Percentiles rank a stretch among this genome's conserved stretches.
Conservation (phyloP, 1,140 invertebrate genomes). For the Pseudomyrmex pallidus region DNA sequence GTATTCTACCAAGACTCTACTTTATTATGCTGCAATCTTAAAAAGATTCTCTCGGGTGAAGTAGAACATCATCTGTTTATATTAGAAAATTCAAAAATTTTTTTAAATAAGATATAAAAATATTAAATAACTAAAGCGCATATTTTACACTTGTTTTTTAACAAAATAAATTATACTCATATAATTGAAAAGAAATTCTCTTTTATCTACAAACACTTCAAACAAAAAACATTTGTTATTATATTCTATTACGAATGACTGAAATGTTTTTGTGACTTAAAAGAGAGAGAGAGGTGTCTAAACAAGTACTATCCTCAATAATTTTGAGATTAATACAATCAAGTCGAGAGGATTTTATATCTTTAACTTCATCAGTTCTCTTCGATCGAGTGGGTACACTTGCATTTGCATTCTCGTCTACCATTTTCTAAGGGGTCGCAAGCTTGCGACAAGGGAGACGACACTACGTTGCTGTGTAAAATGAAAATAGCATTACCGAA, state of each 20-base stretch:
- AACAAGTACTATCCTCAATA: neutral
- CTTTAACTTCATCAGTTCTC: slow-evolving; percentile 7
- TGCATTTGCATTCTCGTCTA: slow-evolving; percentile 27
- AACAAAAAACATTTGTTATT: neutral
- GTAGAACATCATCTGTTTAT: neutral
- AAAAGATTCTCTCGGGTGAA: slow-evolving; percentile 35
- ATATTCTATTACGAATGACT: slow-evolving; percentile 7
- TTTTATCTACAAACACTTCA: neutral
- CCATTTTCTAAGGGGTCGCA: slow-evolving; percentile 3
- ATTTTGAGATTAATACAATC: slow-evolving; percentile 13
- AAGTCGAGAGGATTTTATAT: slow-evolving; percentile 6
- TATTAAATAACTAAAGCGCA: slow-evolving; percentile 10
- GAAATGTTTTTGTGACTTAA: neutral
- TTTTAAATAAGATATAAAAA: neutral
- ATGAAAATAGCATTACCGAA: slow-evolving; percentile 51
- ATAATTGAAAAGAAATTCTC: too few relatives aligned
- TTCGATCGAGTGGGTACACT: slow-evolving; percentile 15
- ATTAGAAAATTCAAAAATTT: slow-evolving; percentile 40
- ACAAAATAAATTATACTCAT: too few relatives aligned
- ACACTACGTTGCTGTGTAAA: slow-evolving; percentile 36
- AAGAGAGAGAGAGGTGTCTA: neutral
- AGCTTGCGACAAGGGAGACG: slow-evolving; percentile 13
- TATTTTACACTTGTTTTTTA: neutral
- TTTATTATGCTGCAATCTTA: slow-evolving; percentile 51
- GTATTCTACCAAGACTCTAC: slow-evolving; percentile 26